These are phyloP conservation scores for Ciconia nigra DNA, from an alignment of 2,797 vertebrate genomes.

Conservation along the genomic window DNA sequence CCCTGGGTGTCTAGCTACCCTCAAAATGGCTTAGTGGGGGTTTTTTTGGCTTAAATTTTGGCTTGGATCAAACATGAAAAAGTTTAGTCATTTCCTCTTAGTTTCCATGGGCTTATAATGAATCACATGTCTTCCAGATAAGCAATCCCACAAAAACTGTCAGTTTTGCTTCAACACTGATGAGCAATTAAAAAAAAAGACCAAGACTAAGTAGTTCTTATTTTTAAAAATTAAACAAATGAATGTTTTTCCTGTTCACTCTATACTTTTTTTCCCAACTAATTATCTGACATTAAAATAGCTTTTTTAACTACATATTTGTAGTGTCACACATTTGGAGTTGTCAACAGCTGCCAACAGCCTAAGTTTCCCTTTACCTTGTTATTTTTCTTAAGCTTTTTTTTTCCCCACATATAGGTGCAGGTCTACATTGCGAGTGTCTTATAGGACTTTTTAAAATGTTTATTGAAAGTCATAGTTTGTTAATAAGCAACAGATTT, in stretches of 20 bases:
- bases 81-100: background rate
- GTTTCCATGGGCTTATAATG: background rate
- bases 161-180: background rate
- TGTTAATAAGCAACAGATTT: background rate
- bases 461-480: background rate
- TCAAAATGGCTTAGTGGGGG: background rate
- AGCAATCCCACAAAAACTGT: background rate
- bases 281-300: background rate
- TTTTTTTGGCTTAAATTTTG: background rate
- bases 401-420: background rate
- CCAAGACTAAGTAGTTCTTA: background rate
- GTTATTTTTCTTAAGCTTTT: background rate
- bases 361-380: background rate
- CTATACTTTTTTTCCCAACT: background rate
- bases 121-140: background rate
- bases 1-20: fast-evolving
- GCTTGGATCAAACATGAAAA: background rate
- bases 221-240: background rate
- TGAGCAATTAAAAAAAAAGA: background rate
- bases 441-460: background rate
- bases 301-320: background rate
- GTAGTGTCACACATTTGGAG: background rate
- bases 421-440: background rate
- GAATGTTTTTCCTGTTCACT: background rate
- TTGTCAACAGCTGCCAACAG: background rate